Percentiles rank a stretch among this genome's conserved stretches.
phyloP scores from a whole-genome alignment of 1,140 invertebrate genomes.

The Chlorops oryzae region DNA sequence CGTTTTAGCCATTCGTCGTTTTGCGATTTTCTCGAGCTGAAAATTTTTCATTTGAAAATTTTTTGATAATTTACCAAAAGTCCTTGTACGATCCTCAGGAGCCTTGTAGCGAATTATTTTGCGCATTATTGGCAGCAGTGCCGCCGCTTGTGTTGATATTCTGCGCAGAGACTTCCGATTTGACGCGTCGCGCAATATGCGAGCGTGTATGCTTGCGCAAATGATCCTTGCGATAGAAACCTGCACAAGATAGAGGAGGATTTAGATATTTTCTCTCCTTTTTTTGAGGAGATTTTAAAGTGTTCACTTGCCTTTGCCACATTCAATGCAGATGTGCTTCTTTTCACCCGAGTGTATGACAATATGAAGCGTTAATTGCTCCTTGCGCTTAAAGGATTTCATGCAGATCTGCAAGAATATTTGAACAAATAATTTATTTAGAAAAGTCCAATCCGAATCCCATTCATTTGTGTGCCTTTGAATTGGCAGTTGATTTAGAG shows the following conservation, averaged over 20 bases:
- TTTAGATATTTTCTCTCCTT: not conserved
- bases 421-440: not conserved
- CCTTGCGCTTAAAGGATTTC: constrained; percentile 79
- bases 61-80: constrained; percentile 47
- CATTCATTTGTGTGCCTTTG: no score
- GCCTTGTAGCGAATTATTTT: constrained; percentile 40
- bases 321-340: constrained; percentile 77
- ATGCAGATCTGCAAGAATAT: constrained; percentile 57
- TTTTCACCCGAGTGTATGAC: constrained; percentile 83
- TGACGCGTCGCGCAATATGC: constrained; percentile 46
- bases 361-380: constrained; percentile 76
- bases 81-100: constrained; percentile 50
- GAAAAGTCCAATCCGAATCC: no score
- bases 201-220: constrained; percentile 61
- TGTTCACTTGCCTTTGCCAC: constrained; percentile 65
- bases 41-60: no score
- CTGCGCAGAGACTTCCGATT: constrained; percentile 51
- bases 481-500: not conserved
- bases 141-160: constrained; percentile 45
- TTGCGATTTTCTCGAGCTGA: constrained; percentile 22
- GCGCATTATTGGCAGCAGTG: constrained; percentile 19
- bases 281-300: no score
- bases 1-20: constrained; percentile 3
- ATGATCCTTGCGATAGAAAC: constrained; percentile 71
- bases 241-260: constrained; percentile 28